These are phyloP conservation scores for Ephialtes manifestator DNA, from an alignment of 2,888 invertebrate species.

Conservation along the genomic window DNA sequence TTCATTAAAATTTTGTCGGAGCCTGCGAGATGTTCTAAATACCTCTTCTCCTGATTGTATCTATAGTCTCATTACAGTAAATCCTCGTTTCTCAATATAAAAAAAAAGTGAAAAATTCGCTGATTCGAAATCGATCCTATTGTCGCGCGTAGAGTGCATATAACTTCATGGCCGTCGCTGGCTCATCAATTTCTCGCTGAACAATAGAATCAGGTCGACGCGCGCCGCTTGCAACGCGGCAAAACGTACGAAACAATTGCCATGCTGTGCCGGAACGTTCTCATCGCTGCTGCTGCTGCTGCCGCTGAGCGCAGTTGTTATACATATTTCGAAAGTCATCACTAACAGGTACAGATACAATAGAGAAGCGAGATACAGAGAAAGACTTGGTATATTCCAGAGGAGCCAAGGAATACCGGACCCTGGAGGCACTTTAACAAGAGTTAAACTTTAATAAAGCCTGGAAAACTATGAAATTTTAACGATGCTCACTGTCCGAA, in stretches of 20 bases:
- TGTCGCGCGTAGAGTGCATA: constrained; percentile 23
- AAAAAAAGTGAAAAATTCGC: constrained; percentile 25
- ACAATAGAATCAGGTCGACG: constrained; percentile 67
- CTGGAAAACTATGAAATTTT: constrained; percentile 16
- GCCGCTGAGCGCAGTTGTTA: not conserved
- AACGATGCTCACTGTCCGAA: constrained; percentile 16
- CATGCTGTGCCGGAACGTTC: constrained; percentile 34
- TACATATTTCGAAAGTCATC: constrained; percentile 52
- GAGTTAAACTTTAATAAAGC: constrained; percentile 27
- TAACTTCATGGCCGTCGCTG: constrained; percentile 43
- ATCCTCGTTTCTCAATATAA: constrained; percentile 32
- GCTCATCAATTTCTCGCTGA: constrained; percentile 63
- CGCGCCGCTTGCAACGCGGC: constrained; percentile 47
- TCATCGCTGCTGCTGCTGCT: constrained; percentile 1
- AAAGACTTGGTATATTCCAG: constrained; percentile 9
- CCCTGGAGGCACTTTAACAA: constrained; percentile 6
- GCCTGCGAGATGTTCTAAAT: not conserved
- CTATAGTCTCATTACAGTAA: not conserved
- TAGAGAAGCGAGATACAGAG: constrained; percentile 30
- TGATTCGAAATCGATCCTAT: constrained; percentile 60
- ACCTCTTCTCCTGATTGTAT: constrained; percentile 1
- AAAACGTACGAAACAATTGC: constrained; percentile 61
- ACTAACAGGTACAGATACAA: constrained; percentile 50
- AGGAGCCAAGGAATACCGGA: constrained; percentile 21
- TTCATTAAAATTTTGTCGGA: not conserved